phyloP scores from a whole-genome alignment of 2,888 invertebrate genomes.

The Andrena praecox region DNA sequence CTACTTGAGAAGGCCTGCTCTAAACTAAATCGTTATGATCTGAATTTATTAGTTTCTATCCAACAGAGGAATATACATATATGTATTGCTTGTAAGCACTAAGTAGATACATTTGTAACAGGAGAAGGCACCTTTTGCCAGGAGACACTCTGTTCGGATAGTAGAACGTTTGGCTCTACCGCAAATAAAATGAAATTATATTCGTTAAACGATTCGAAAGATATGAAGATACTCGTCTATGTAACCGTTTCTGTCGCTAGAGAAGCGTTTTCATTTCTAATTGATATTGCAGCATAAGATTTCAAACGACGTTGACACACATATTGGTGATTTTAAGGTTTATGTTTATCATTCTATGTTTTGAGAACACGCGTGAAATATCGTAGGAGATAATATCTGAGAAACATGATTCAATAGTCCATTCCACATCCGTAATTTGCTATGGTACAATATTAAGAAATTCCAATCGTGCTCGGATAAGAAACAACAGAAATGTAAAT shows the following conservation, averaged over 20 bases:
- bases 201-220: not conserved
- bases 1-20: too few relatives aligned
- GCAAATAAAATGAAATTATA: too few relatives aligned
- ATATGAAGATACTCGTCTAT: not conserved
- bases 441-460: not conserved
- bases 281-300: slow-evolving; percentile 30
- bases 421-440: not conserved
- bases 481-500: not conserved
- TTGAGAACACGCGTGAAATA: not conserved
- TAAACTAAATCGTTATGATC: too few relatives aligned
- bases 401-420: slow-evolving; percentile 6
- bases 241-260: not conserved
- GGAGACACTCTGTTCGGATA: too few relatives aligned
- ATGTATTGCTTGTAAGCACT: too few relatives aligned
- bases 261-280: not conserved
- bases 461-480: not conserved
- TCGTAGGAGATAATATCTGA: not conserved
- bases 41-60: too few relatives aligned
- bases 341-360: not conserved
- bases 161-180: too few relatives aligned
- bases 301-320: not conserved
- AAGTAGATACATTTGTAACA: too few relatives aligned
- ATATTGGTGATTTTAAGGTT: not conserved
- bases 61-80: too few relatives aligned
- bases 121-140: too few relatives aligned